Evolutionary conservation across 2,888 invertebrate species (phyloP).

Genomic region (Lochmaea capreae): DNA sequence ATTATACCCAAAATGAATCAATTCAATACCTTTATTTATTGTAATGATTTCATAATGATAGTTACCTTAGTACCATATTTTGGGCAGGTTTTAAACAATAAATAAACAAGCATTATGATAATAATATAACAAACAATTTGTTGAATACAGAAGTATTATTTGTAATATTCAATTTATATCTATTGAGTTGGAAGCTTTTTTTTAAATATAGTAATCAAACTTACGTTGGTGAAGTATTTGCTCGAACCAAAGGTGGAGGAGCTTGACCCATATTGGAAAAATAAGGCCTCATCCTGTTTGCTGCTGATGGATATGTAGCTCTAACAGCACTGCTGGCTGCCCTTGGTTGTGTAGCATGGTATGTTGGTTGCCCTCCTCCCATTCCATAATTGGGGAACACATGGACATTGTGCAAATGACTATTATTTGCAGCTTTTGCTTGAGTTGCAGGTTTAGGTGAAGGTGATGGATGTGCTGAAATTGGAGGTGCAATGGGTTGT

Average conservation of each 20-base stretch:
- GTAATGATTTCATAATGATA: too few relatives aligned
- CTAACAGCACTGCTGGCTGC: conserved; percentile 58
- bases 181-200: too few relatives aligned
- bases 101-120: too few relatives aligned
- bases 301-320: conserved; percentile 60
- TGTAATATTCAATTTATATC: too few relatives aligned
- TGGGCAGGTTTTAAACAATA: too few relatives aligned
- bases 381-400: conserved; percentile 57
- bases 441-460: conserved; percentile 64
- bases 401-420: conserved; percentile 58
- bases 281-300: conserved; percentile 61
- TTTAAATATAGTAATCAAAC: conserved; percentile 19
- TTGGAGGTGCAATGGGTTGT: conserved; percentile 80
- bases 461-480: conserved; percentile 68
- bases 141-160: too few relatives aligned
- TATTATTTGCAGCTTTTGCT: conserved; percentile 58
- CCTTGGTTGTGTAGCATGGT: conserved; percentile 57
- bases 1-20: too few relatives aligned
- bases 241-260: conserved; percentile 69
- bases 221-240: conserved; percentile 64
- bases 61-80: too few relatives aligned
- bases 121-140: too few relatives aligned
- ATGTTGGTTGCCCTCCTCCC: conserved; percentile 56
- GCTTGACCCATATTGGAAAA: conserved; percentile 61
- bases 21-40: too few relatives aligned